Evolutionary conservation across 2,797 vertebrate species (phyloP).

Genomic region (Leucoraja ocellata): DNA sequence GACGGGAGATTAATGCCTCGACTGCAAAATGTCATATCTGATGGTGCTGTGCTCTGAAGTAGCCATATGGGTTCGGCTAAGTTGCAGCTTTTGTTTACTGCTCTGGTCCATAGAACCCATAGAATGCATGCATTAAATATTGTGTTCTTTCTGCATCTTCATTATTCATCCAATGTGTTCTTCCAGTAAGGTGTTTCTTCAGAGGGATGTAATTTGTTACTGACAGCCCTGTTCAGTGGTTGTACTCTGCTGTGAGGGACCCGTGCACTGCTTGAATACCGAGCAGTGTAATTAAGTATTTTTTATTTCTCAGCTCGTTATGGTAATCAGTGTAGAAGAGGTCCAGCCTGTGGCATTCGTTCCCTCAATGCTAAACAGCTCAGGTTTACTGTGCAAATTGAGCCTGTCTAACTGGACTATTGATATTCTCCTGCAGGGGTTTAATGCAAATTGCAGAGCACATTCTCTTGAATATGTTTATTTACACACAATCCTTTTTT

Average conservation of each 20-base stretch:
- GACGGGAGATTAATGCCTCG: neutral
- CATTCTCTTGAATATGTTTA: neutral
- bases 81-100: neutral
- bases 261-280: constrained; percentile 5
- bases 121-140: neutral
- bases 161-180: neutral
- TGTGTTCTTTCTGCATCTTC: neutral
- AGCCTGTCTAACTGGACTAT: neutral
- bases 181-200: neutral
- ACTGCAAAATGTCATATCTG: neutral
- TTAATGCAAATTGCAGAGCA: neutral
- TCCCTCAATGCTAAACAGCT: neutral
- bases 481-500: no score
- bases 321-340: neutral
- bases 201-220: neutral
- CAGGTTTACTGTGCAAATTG: constrained; percentile 32
- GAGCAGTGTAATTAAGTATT: neutral
- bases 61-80: neutral
- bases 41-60: neutral
- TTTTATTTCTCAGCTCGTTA: neutral
- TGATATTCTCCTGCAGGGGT: neutral
- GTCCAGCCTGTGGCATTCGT: constrained; percentile 27
- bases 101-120: no score
- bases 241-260: neutral
- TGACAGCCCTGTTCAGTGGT: neutral